Percentiles rank a stretch among this genome's conserved stretches.
Conservation (phyloP, 2,797 vertebrate species). For the Ibycter americanus region DNA sequence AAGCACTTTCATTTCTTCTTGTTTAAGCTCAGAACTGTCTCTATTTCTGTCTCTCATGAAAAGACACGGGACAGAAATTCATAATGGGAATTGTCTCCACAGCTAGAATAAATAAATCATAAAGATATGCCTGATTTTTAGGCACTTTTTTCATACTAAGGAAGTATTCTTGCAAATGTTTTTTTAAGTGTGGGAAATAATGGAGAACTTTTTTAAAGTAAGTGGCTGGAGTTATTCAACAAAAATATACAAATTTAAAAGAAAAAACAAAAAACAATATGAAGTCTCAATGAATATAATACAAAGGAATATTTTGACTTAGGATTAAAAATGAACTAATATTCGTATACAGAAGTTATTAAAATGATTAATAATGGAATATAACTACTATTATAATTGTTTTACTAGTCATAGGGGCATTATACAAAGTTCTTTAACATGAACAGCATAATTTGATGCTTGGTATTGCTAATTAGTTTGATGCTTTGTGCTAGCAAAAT, state of each 20-base stretch:
- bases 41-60: background rate
- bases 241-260: background rate
- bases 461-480: constrained; percentile 61
- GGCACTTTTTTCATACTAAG: background rate
- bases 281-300: background rate
- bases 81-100: constrained; percentile 4
- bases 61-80: background rate
- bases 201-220: background rate
- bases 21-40: background rate
- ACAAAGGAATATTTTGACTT: background rate
- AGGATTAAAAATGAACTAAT: constrained; percentile 21
- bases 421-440: constrained; percentile 56
- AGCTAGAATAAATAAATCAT: constrained; percentile 14
- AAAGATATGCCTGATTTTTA: background rate
- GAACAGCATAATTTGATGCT: constrained; percentile 54
- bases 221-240: background rate
- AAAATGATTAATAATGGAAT: constrained; percentile 58
- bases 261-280: background rate
- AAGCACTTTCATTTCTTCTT: background rate
- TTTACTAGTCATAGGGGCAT: constrained; percentile 44
- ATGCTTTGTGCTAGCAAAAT: constrained; percentile 38
- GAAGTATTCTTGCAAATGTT: background rate
- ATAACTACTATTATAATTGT: constrained; percentile 50
- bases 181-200: background rate
- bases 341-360: constrained; percentile 20